A percentile compares a stretch with the other conserved stretches of the same genome.
Evolutionary conservation across 2,113 vertebrate genomes (phyloP).

Genomic region (Arizona elegans): DNA sequence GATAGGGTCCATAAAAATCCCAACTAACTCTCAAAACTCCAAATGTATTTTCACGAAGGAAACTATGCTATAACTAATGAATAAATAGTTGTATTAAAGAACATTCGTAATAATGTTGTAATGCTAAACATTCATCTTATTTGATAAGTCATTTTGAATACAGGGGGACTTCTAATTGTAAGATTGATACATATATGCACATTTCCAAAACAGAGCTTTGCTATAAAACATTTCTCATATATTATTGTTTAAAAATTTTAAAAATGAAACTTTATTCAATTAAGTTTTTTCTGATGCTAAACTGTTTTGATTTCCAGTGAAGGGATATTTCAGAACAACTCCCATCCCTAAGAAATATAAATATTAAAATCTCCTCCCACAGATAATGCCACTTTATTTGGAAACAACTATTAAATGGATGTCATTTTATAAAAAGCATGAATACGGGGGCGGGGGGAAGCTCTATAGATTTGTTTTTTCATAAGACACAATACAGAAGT

Average conservation of each 20-base stretch:
- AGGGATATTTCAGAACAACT: background rate
- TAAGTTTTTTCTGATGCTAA: background rate
- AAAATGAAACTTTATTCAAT: background rate
- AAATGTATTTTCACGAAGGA: background rate
- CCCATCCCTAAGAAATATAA: background rate
- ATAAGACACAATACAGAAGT: background rate
- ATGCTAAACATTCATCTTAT: background rate
- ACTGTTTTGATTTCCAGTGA: background rate
- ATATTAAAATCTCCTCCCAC: background rate
- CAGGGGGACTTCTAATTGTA: background rate
- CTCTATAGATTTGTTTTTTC: background rate
- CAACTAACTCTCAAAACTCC: background rate
- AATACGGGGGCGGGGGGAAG: background rate
- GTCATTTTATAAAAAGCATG: background rate
- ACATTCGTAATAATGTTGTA: background rate
- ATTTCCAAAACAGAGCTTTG: background rate
- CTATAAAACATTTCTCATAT: background rate
- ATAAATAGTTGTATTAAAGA: background rate
- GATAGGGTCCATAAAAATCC: background rate
- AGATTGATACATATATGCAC: background rate
- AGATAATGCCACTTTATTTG: background rate
- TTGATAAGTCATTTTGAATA: background rate
- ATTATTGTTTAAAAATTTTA: background rate
- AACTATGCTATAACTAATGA: background rate
- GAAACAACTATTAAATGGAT: background rate